A percentile compares a stretch with the other conserved stretches of the same genome.
phyloP scores from a whole-genome alignment of 2,888 invertebrate genomes.

The Lasius platythorax region DNA sequence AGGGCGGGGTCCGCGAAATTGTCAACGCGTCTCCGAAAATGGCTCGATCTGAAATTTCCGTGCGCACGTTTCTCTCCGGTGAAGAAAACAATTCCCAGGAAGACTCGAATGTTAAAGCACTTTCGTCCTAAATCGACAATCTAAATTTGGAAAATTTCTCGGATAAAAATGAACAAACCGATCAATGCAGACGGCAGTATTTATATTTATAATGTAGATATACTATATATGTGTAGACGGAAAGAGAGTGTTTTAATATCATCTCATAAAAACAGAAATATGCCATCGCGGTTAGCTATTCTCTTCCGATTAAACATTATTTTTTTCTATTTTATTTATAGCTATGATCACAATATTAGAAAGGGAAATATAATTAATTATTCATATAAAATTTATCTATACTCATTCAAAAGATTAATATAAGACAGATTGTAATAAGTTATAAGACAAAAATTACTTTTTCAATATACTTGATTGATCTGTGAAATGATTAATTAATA shows the following conservation, averaged over 20 bases:
- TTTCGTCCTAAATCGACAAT: neutral
- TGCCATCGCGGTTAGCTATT: neutral
- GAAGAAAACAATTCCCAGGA: neutral
- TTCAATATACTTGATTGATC: neutral
- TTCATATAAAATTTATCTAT: neutral
- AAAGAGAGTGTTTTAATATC: neutral
- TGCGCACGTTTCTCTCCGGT: no score
- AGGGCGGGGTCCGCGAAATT: neutral
- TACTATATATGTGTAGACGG: neutral
- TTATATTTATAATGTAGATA: neutral
- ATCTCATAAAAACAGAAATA: neutral
- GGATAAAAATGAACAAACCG: neutral
- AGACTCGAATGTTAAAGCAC: neutral
- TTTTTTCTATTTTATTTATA: neutral
- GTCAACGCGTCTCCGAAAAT: neutral
- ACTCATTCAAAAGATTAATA: neutral
- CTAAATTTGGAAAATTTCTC: constrained; percentile 15
- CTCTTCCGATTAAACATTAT: neutral
- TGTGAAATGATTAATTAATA: no score
- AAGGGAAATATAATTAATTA: neutral
- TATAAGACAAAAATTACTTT: neutral
- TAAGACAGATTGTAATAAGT: neutral
- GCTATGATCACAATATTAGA: neutral
- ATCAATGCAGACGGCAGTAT: neutral
- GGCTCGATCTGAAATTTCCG: neutral